Evolutionary conservation across 1,140 invertebrate species (phyloP), one percentile per base, ranked within the genome.

Genomic region (Carposina sasakii): DNA sequence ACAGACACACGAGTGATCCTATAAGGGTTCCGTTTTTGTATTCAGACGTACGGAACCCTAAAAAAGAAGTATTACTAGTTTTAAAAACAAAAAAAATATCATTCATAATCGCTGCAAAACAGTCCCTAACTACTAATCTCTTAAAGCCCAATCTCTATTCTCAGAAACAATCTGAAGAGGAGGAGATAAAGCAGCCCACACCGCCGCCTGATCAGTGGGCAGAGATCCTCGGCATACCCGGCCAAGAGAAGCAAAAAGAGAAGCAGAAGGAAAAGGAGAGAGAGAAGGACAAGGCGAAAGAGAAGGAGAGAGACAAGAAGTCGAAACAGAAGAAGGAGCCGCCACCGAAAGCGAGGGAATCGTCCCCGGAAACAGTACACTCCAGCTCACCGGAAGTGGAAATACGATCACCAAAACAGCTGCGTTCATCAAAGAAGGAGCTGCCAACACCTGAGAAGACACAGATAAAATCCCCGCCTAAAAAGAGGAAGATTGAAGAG

Each of bases 181-280:
- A 76, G 0, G 74, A 73, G 28, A 56, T 54, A 20, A 79, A 77
- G 39, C 76, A 82, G 49, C 76, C 76, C 0, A 82, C 78, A 0
- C 78, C 78, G 0, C 78, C 78, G 0, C 78, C 73, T 2, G 78
- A 82, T 55, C 76, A 83, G 48, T 81, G 78, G 78, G 76, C 78
- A 1, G 78, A 82, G n/a, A 83, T 83, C 5, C 66, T 83, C 6
- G 79, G 79, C 41, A 81, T 83, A 12, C 79, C 79, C 0, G 71
- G 67, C 20, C 64, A 75, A 9, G 66, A 71, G 10, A 59, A n/a
- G n/a, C n/a, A n/a, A n/a, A n/a, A n/a, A n/a, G n/a, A n/a, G n/a
- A n/a, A n/a, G n/a, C n/a, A n/a, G n/a, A 63, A 9, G 34, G 50
- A 3, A 68, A 39, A 21, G 3, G 36, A 13, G 3, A 33, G 8